Base-by-base conservation (phyloP, 2,797 vertebrate genomes). In the Enteromius fasciolatus region DNA sequence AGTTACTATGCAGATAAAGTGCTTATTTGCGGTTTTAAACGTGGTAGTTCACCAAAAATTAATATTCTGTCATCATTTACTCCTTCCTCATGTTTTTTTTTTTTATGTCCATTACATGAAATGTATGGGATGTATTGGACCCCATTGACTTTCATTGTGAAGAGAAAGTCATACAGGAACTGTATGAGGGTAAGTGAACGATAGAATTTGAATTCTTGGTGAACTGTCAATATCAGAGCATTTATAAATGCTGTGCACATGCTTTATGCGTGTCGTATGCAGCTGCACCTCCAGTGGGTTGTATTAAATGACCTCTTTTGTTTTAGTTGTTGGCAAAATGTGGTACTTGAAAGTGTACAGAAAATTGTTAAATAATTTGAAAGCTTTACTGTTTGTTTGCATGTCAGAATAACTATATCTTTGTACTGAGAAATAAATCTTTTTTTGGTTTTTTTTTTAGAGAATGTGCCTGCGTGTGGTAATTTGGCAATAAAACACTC, bases 351-450 rank as follows among this genome's bases (percentile, higher is more conserved):
- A 72, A 73, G 75, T 85, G 76, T 78, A 83, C 69, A 79, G 76
- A 74, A 59, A 81, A 54, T 59, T 86, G 81, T 69, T 78, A 36
- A 83, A 76, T 68, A 20, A 61, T 73, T 75, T 81, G 78, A 75
- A 66, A 69, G 78, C 17, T 39, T 81, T 87, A 11, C 14, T 88
- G 86, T 90, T 85, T 91, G 85, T 86, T 88, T 90, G 81, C 85
- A 80, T 89, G 87, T 86, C 79, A 79, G 87, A 87, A 84, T 64
- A 50, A 92, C 87, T 91, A 86, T 91, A 87, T 91, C 69, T 93
- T 94, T 92, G 78, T 94, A 91, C 87, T 88, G 50, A 80, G 82
- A 76, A 90, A 92, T 94, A 93, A 94, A 94, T 85, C 57, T 69
- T 31, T 80, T 87, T 90, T 87, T 87, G 88, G n/a, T n/a, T n/a